Conservation (phyloP, 2,797 vertebrate species). For the Mormyrus proboscirostris region DNA sequence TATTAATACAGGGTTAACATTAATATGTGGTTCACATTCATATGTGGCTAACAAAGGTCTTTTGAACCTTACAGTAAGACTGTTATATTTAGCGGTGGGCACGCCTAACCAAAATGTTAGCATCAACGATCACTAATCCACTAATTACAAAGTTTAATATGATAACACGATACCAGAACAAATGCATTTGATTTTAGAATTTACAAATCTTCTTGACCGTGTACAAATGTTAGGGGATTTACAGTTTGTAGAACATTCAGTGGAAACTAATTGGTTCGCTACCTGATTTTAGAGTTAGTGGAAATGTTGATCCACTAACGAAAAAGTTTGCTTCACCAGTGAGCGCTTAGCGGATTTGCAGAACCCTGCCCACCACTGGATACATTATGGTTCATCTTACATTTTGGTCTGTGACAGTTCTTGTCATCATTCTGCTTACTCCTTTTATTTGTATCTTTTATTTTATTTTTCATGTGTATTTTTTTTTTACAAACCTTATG, state of each 20-base stretch:
- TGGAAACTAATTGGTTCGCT: background rate
- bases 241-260: background rate
- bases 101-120: background rate
- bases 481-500: background rate
- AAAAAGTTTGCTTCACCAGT: background rate
- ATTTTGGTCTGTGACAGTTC: background rate
- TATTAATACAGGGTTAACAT: background rate
- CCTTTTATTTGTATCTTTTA: background rate
- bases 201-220: background rate
- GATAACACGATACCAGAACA: background rate
- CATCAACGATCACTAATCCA: background rate
- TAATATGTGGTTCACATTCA: background rate
- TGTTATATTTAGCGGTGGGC: background rate
- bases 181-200: background rate
- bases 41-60: background rate
- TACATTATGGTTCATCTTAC: background rate
- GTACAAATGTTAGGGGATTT: background rate
- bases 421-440: background rate
- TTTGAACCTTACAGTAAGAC: background rate
- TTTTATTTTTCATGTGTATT: background rate
- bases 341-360: background rate
- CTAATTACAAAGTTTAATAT: background rate
- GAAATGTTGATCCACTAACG: background rate
- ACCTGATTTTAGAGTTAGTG: background rate
- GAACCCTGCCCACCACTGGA: background rate